These are phyloP conservation scores for Pollachius pollachius DNA, from an alignment of 2,113 vertebrate genomes.

Conservation along the genomic window DNA sequence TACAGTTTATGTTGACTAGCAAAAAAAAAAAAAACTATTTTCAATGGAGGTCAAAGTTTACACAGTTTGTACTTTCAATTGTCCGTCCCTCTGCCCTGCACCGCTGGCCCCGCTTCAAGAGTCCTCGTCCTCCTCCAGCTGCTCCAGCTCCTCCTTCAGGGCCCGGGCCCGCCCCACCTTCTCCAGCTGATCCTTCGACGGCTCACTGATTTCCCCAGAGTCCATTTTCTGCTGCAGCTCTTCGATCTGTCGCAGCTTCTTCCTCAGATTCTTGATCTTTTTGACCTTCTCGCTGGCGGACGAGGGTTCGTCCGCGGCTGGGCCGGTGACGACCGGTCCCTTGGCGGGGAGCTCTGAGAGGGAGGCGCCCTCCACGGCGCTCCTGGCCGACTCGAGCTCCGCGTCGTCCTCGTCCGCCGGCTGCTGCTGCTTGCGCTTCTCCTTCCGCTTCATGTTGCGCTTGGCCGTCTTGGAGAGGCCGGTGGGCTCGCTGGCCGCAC, in stretches of 20 bases:
- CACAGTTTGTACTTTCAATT: conserved; percentile 36
- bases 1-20: conserved; percentile 28
- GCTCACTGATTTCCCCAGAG: conserved; percentile 83
- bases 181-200: conserved; percentile 87
- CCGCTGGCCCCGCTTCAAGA: conserved; percentile 61
- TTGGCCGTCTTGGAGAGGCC: conserved; percentile 87
- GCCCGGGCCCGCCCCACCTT: conserved; percentile 81
- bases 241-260: conserved; percentile 91
- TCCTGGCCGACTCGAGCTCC: conserved; percentile 69
- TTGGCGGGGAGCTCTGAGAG: conserved; percentile 19
- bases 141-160: conserved; percentile 79
- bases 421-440: conserved; percentile 86
- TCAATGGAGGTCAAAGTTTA: conserved; percentile 25
- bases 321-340: neutral
- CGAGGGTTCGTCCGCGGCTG: conserved; percentile 37
- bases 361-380: conserved; percentile 74
- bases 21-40: conserved; percentile 34
- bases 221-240: conserved; percentile 88
- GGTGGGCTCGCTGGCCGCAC: conserved; percentile 46
- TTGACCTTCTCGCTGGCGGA: conserved; percentile 73
- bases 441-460: conserved; percentile 92
- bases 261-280: conserved; percentile 88
- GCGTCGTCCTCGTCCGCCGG: conserved; percentile 43
- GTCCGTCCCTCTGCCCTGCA: conserved; percentile 28
- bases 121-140: conserved; percentile 75